Percentiles rank a stretch among this genome's conserved stretches.
Evolutionary conservation across 2,888 invertebrate species (phyloP).

Genomic region (Drosophila suboccidentalis): DNA sequence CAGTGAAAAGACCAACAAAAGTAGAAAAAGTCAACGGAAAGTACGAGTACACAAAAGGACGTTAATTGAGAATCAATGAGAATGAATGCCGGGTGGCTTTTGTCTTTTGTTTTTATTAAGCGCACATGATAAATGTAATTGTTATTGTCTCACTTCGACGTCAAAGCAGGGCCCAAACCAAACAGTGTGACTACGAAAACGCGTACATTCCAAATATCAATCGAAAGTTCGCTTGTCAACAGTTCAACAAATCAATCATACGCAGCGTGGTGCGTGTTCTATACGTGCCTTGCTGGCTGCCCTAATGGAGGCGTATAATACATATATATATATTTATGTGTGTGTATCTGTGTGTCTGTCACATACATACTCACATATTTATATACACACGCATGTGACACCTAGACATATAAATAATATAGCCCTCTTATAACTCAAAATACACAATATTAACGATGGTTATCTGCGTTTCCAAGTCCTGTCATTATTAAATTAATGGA

Average conservation of each 20-base stretch:
- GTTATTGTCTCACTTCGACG: constrained; percentile 46
- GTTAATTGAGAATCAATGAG: constrained; percentile 49
- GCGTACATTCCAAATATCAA: constrained; percentile 15
- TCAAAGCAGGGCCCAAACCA: not conserved
- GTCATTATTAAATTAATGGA: constrained; percentile 79
- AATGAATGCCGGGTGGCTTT: constrained; percentile 9
- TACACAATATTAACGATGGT: constrained; percentile 33
- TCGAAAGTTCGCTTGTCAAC: constrained; percentile 62
- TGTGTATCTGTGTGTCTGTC: constrained; percentile 1
- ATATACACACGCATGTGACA: constrained; percentile 49
- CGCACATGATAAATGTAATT: constrained; percentile 60
- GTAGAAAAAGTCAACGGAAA: constrained; percentile 8
- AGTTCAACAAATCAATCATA: constrained; percentile 79
- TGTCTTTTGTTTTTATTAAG: constrained; percentile 7
- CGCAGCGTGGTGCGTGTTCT: constrained; percentile 65
- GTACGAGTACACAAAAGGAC: constrained; percentile 16
- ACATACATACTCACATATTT: constrained; percentile 3
- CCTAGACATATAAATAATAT: constrained; percentile 68
- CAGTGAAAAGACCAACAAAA: constrained; percentile 13
- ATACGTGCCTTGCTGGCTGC: constrained; percentile 46
- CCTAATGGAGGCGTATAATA: constrained; percentile 15
- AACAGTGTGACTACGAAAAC: constrained; percentile 2
- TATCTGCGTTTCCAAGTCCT: constrained; percentile 30
- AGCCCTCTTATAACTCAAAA: constrained; percentile 54
- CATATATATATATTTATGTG: not conserved